Base-by-base conservation (phyloP, 2,888 invertebrate species). In the Platerodrilus igneus region DNA sequence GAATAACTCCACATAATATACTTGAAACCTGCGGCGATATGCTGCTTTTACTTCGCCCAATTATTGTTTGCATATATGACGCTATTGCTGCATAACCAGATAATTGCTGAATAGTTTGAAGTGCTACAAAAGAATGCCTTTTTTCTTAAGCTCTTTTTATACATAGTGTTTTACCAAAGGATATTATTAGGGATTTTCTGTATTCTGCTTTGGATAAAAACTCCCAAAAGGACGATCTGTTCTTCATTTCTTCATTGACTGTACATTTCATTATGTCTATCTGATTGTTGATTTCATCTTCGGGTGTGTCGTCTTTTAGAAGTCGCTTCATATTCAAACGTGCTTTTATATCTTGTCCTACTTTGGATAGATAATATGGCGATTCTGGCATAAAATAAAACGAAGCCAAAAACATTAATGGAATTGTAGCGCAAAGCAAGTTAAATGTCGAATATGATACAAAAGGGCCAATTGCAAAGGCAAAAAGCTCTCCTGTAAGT, bases 21-120 rank as follows among this genome's bases (percentile, higher is more conserved):
- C 78, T 78, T 2, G 73, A 75, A 3, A 68, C 62, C 0, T 73
- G 71, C 0, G 78, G 75, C 0, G 76, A 72, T 32, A 77, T 62
- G 1, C 70, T 70, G 8, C 65, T 62, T 21, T 70, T 70, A 38
- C 73, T 75, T 20, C 74, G 71, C 23, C 70, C 66, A 31, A 79
- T 74, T 43, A 79, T 79, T 17, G 73, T 71, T 56, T 78, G 77
- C n/a, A n/a, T n/a, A n/a, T n/a, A n/a, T n/a, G n/a, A n/a, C n/a
- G n/a, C n/a, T n/a, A n/a, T n/a, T n/a, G n/a, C n/a, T n/a, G n/a
- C n/a, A n/a, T n/a, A n/a, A n/a, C n/a, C n/a, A n/a, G n/a, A n/a
- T n/a, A n/a, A n/a, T n/a, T n/a, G n/a, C n/a, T n/a, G n/a, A n/a
- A n/a, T n/a, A n/a, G n/a, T n/a, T n/a, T n/a, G n/a, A n/a, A n/a